Conservation (phyloP, 2,888 invertebrate genomes). For the Agapostemon virescens region DNA sequence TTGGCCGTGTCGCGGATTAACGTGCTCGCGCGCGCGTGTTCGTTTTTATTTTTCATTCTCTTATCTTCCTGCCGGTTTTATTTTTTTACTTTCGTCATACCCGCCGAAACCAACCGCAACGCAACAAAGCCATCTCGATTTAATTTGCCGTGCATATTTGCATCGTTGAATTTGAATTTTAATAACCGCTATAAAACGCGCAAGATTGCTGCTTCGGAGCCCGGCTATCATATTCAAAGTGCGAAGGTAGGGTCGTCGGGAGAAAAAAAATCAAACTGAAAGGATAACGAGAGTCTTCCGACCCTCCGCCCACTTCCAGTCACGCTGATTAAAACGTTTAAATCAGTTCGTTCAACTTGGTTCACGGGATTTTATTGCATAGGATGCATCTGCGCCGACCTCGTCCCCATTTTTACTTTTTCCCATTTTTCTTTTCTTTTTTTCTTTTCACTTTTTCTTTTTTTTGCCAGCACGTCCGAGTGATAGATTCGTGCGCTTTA, state of each 20-base stretch:
- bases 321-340: constrained; percentile 37
- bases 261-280: constrained; percentile 5
- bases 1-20: background rate
- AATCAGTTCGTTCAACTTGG: constrained; percentile 20
- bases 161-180: constrained; percentile 49
- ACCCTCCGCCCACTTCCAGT: constrained; percentile 5
- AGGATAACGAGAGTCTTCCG: constrained; percentile 27
- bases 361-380: constrained; percentile 7
- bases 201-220: constrained; percentile 20
- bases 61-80: background rate
- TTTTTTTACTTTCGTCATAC: background rate
- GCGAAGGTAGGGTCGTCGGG: background rate
- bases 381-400: background rate
- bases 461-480: background rate
- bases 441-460: background rate
- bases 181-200: constrained; percentile 32
- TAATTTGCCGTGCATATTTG: constrained; percentile 37
- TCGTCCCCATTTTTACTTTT: background rate
- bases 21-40: background rate
- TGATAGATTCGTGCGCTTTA: background rate
- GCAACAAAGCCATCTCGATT: constrained; percentile 28
- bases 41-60: background rate
- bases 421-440: background rate
- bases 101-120: background rate
- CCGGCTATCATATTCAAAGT: constrained; percentile 34